A percentile compares a stretch with the other conserved stretches of the same genome.
These are phyloP conservation scores for Zaprionus taronus DNA, from an alignment of 1,140 invertebrate genomes.

Conservation along the genomic window DNA sequence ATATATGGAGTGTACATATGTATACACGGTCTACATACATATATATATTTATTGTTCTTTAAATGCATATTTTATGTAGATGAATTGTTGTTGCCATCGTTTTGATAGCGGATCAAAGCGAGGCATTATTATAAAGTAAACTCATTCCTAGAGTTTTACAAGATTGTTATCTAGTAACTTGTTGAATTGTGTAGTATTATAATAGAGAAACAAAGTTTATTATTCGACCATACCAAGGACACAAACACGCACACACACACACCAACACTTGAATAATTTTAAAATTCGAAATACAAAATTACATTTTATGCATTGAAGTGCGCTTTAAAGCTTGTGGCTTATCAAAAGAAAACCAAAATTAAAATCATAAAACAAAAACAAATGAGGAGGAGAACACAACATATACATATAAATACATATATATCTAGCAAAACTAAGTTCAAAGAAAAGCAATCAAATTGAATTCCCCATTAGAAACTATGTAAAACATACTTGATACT, in stretches of 20 bases:
- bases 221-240: constrained; percentile 41
- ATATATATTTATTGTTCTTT: constrained; percentile 8
- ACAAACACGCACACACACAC: constrained; percentile 36
- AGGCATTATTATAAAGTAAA: constrained; percentile 43
- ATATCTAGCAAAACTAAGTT: constrained; percentile 50
- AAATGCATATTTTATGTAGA: constrained; percentile 72
- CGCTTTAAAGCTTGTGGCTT: constrained; percentile 81
- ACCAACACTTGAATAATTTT: constrained; percentile 29
- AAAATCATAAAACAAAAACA: constrained; percentile 20
- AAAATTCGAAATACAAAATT: constrained; percentile 27
- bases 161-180: constrained; percentile 78
- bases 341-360: constrained; percentile 33
- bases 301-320: constrained; percentile 63
- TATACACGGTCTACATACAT: constrained; percentile 6
- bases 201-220: constrained; percentile 64
- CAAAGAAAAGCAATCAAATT: constrained; percentile 64
- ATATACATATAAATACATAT: constrained; percentile 38
- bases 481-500: constrained; percentile 45
- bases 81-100: constrained; percentile 72
- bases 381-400: constrained; percentile 23
- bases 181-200: constrained; percentile 74
- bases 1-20: constrained; percentile 7
- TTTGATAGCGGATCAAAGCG: constrained; percentile 57
- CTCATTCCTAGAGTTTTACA: constrained; percentile 42
- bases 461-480: constrained; percentile 56